Conservation (phyloP, 2,888 invertebrate species). For the Chrysodeixis includens region DNA sequence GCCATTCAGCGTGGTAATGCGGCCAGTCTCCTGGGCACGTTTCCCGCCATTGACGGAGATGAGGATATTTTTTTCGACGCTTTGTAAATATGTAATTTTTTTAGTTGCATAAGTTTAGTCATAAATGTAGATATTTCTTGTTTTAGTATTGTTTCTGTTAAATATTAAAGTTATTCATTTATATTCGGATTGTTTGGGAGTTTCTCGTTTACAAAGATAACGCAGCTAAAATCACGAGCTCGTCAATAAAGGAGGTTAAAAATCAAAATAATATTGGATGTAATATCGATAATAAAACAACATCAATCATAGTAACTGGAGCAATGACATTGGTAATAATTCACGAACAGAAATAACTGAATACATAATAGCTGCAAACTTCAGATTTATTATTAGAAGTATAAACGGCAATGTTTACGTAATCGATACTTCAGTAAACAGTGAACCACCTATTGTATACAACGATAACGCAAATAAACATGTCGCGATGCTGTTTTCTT, state of each 20-base stretch:
- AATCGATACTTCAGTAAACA: background rate
- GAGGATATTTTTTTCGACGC: too few species aligned
- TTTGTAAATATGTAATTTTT: too few species aligned
- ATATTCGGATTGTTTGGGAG: too few species aligned
- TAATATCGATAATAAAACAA: background rate
- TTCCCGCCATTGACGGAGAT: too few species aligned
- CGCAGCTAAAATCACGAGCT: background rate
- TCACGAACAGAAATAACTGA: background rate
- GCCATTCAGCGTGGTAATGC: too few species aligned
- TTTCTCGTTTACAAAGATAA: background rate
- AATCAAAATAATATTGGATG: background rate
- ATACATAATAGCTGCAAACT: background rate
- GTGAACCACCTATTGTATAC: background rate
- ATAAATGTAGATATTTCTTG: too few species aligned
- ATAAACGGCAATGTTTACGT: constrained; percentile 1
- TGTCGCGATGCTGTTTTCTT: background rate
- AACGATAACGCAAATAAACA: background rate
- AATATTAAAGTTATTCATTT: too few species aligned
- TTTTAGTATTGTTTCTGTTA: too few species aligned
- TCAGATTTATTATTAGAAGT: background rate
- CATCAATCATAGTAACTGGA: constrained; percentile 1
- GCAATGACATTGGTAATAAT: constrained; percentile 1
- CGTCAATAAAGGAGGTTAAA: background rate
- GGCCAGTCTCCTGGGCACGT: too few species aligned
- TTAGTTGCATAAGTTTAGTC: too few species aligned